These are phyloP conservation scores for Automeris io DNA, from an alignment of 2,888 invertebrate genomes.

Conservation along the genomic window DNA sequence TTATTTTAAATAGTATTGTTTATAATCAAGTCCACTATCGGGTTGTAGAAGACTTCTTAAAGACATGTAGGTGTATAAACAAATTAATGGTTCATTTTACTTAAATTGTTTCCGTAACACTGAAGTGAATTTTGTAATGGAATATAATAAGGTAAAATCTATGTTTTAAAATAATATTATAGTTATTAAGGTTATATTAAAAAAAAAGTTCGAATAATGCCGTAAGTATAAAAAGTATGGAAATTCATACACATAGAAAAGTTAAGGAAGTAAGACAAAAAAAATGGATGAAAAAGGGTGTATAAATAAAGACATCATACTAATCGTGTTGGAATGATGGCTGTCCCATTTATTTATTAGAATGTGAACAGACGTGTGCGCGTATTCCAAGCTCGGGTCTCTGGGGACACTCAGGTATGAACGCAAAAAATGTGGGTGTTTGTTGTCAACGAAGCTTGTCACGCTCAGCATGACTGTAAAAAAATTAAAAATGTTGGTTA, in stretches of 20 bases:
- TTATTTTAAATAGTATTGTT: no score
- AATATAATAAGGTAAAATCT: no score
- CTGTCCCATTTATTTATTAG: constrained; percentile 60
- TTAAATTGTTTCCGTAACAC: no score
- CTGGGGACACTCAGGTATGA: constrained; percentile 41
- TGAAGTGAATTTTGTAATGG: no score
- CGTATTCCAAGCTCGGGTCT: constrained; percentile 29
- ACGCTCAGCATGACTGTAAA: constrained; percentile 35
- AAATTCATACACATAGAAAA: background rate
- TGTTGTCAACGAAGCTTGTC: constrained; percentile 60
- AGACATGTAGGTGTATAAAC: no score
- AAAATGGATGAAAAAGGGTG: constrained; percentile 27
- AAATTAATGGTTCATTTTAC: no score
- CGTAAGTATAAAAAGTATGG: background rate
- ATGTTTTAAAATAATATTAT: no score
- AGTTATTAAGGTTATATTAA: no score
- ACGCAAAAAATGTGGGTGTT: constrained; percentile 58
- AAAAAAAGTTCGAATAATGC: no score
- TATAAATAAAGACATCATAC: constrained; percentile 25
- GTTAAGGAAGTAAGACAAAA: constrained; percentile 26
- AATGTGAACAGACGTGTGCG: constrained; percentile 47
- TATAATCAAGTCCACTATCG: no score
- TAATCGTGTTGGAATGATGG: constrained; percentile 34
- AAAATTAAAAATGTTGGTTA: constrained; percentile 17
- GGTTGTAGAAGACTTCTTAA: no score